These are phyloP conservation scores for Paracyclopina nana DNA, from an alignment of 1,140 invertebrate genomes.

Conservation along the genomic window DNA sequence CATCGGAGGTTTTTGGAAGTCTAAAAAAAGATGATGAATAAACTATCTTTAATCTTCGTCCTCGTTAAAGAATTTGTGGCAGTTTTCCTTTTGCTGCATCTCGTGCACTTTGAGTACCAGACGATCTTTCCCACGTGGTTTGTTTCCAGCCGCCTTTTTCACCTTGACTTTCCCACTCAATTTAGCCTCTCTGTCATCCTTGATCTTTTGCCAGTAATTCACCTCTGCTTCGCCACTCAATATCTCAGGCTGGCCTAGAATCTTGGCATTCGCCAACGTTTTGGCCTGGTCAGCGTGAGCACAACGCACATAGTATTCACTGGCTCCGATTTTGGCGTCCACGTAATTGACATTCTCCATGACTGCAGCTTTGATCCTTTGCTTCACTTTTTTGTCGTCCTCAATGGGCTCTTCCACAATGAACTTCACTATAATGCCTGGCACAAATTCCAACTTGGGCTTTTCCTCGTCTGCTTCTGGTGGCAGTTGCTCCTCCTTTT, in stretches of 20 bases:
- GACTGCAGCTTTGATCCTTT: background rate
- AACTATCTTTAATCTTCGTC: too few relatives aligned
- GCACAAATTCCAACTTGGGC: background rate
- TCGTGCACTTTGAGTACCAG: too few relatives aligned
- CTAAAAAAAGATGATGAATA: conserved; percentile 28
- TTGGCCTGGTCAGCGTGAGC: background rate
- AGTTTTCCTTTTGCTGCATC: too few relatives aligned
- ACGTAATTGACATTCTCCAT: conserved; percentile 2
- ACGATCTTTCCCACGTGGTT: too few relatives aligned
- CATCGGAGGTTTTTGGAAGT: conserved; percentile 65
- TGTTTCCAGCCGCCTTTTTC: background rate
- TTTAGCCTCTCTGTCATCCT: conserved; percentile 5
- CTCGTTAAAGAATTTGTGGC: too few relatives aligned
- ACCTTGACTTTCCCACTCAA: background rate
- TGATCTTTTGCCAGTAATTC: conserved; percentile 4
- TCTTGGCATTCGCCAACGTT: background rate
- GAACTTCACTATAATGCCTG: background rate
- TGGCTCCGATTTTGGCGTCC: conserved; percentile 6
- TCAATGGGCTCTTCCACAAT: background rate
- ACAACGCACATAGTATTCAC: conserved; percentile 1
- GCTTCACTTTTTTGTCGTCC: background rate
- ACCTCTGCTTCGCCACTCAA: background rate
- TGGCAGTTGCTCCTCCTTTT: background rate
- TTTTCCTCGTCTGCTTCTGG: background rate
- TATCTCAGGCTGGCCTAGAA: background rate